These are phyloP conservation scores for Hystrix cristata DNA, from an alignment of 2,113 vertebrate species.

Conservation along the genomic window DNA sequence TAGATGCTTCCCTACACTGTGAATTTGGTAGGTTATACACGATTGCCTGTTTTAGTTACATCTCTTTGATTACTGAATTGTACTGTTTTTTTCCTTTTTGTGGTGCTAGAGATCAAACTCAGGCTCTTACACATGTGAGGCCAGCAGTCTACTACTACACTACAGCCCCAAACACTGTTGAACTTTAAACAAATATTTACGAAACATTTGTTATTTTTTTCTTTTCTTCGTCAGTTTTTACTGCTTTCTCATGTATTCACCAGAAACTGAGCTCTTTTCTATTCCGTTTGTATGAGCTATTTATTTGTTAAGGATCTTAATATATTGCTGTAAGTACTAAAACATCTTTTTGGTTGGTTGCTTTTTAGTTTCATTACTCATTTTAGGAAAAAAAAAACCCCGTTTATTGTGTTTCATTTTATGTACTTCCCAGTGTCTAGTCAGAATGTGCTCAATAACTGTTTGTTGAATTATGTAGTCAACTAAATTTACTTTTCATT, in stretches of 20 bases:
- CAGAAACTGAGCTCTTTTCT: not conserved
- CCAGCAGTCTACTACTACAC: not conserved
- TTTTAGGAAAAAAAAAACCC: not conserved
- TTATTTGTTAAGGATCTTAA: conserved; percentile 51
- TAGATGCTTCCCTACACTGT: not conserved
- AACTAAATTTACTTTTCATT: conserved; percentile 17
- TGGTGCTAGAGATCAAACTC: not conserved
- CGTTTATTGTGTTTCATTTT: not conserved
- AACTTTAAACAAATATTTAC: not conserved
- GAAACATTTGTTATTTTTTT: not conserved
- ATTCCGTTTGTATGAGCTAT: not conserved
- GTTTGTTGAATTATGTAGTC: not conserved
- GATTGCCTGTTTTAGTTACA: not conserved
- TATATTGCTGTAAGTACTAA: not conserved
- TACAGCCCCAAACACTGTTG: not conserved
- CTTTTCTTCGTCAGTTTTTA: not conserved
- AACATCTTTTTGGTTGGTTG: not conserved
- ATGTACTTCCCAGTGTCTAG: not conserved
- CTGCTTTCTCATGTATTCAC: not conserved
- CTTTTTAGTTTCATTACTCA: not conserved
- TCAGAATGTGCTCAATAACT: conserved; percentile 13
- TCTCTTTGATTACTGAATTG: not conserved
- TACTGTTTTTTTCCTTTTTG: not conserved
- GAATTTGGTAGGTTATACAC: not conserved
- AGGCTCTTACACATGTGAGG: not conserved